Conservation (phyloP, 1,140 invertebrate species). For the Neuroterus valhalla region DNA sequence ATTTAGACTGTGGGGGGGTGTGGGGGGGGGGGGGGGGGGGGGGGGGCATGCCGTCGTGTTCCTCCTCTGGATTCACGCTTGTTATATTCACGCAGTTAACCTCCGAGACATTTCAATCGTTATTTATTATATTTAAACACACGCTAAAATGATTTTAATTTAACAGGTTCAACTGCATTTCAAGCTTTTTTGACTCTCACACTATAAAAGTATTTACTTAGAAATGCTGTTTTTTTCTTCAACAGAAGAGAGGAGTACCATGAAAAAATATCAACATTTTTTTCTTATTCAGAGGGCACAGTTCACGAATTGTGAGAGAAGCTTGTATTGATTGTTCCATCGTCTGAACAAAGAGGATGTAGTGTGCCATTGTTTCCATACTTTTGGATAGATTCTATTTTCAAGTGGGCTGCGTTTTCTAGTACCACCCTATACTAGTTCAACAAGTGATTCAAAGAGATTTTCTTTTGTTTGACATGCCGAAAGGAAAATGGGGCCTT, state of each 20-base stretch:
- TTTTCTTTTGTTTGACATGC: conserved; percentile 16
- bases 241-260: not conserved
- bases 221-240: not conserved
- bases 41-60: too few species aligned
- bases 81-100: too few species aligned
- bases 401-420: conserved; percentile 24
- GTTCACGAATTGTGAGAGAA: conserved; percentile 1
- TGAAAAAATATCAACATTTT: not conserved
- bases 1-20: too few species aligned
- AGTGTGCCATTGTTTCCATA: conserved; percentile 22
- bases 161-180: too few species aligned
- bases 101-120: too few species aligned
- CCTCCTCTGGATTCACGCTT: too few species aligned
- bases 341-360: not conserved
- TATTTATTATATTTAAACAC: too few species aligned
- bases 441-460: conserved; percentile 26
- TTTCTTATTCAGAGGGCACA: not conserved
- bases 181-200: too few species aligned
- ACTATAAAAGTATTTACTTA: too few species aligned
- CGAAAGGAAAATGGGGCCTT: not conserved
- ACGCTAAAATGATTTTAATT: too few species aligned
- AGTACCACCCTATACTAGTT: not conserved
- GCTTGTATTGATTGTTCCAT: conserved; percentile 16
- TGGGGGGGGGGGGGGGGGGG: too few species aligned
- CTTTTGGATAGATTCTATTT: conserved; percentile 27